Evolutionary conservation across 2,888 invertebrate genomes (phyloP).

Genomic region (Tyria jacobaeae): DNA sequence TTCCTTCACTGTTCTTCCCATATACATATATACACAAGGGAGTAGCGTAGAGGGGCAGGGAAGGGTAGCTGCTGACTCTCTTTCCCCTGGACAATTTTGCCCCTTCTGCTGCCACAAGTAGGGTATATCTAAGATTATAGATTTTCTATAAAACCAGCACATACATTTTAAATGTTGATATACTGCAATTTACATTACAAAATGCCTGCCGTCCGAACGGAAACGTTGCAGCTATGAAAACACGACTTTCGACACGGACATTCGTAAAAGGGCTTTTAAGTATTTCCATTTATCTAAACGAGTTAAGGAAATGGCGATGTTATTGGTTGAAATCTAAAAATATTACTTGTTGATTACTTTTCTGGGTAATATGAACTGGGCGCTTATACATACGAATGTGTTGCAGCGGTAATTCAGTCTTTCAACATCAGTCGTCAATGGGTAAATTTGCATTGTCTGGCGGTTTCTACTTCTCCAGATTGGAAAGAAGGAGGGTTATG

Average conservation of each 20-base stretch:
- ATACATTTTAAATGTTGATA: not conserved
- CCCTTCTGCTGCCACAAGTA: too few species aligned
- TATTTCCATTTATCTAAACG: constrained; percentile 6
- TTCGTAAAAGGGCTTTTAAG: constrained; percentile 10
- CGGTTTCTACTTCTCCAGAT: too few species aligned
- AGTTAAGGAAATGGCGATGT: constrained; percentile 4
- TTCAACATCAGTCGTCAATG: too few species aligned
- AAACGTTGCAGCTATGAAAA: constrained; percentile 1
- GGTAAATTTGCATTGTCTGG: too few species aligned
- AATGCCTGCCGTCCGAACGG: not conserved
- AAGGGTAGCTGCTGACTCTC: too few species aligned
- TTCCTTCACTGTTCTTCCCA: too few species aligned
- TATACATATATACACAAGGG: too few species aligned
- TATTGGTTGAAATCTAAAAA: constrained; percentile 13
- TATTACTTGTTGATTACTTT: constrained; percentile 7
- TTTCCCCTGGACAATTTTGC: too few species aligned
- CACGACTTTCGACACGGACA: not conserved
- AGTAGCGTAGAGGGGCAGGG: too few species aligned
- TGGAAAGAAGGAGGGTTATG: too few species aligned
- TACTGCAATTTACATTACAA: not conserved
- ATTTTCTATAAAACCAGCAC: not conserved
- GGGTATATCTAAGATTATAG: too few species aligned
- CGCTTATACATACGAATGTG: not conserved
- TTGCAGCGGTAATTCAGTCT: too few species aligned
- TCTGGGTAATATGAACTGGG: not conserved